Evolutionary conservation across 2,888 invertebrate species (phyloP), one percentile per base, ranked within the genome.

Genomic region (Metallyticus violacea): DNA sequence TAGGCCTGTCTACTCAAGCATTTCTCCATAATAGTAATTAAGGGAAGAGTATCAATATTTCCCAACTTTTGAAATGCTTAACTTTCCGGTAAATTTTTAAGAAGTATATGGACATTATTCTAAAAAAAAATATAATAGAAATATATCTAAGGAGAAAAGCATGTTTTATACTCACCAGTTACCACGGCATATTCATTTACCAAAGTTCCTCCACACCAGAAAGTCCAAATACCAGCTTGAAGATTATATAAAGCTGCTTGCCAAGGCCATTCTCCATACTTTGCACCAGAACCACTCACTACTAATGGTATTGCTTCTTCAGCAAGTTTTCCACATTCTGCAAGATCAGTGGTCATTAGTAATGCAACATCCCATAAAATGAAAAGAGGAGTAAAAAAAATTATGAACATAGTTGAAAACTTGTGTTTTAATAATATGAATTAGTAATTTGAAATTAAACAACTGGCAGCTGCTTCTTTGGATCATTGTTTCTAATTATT

Each of bases 191-290:
- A 89, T 88, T 92, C 92, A 1, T 91, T 91, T 87, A 94, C 91
- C 0, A 94, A 90, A 0, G 93, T 92, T 0, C 94, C 94, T 0
- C 94, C 94, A 87, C 94, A 94, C 87, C 93, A 93, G 89, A 93
- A 93, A 88, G 88, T 91, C 91, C 92, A 93, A 0, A 92, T 90
- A 0, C 89, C 91, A 22, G 90, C 90, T 6, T 90, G 90, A 26
- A 91, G 92, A 1, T 90, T 90, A 89, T 93, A 94, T 1, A 94
- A 91, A 0, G 93, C 93, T 0, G 92, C 92, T 88, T 94, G 94
- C 94, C 94, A 94, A 0, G 94, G 94, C 89, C 89, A 90, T 80
- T 89, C 89, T 29, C 89, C 90, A 30, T 88, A 87, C 5, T 22
- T 85, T 7, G 83, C 85, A 15, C 25, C 81, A 2, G 30, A 76